Evolutionary conservation across 2,888 invertebrate genomes (phyloP), one percentile per base, ranked within the genome.

Genomic region (Andrena praecox): DNA sequence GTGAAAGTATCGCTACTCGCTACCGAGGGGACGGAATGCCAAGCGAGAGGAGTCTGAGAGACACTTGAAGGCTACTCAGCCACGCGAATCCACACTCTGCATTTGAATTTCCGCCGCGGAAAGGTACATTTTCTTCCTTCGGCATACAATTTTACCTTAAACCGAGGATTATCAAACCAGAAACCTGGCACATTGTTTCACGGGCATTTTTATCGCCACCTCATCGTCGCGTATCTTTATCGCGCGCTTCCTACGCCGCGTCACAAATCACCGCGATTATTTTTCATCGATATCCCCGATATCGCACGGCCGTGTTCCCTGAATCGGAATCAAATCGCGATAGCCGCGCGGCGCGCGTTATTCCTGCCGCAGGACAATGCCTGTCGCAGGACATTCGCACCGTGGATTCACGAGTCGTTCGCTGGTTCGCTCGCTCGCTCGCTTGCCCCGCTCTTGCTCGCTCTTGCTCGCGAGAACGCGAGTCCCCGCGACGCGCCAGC

Each of bases 291-390:
- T 80, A 80, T 85, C 77, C 78, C 79, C 80, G 82, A 84, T 87
- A 87, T 80, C 86, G 77, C 62, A 62, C 76, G 70, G 67, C 50
- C 80, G 59, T 87, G 86, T 87, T 87, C 81, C 76, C 76, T 66
- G 80, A 85, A 87, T 87, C 87, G 59, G 82, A 84, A 87, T 87
- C 85, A 76, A 85, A 87, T 87, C 87, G 87, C 87, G 84, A 80
- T 85, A 84, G 75, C 80, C 80, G 67, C 52, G 54, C 64, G 76
- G 62, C 48, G 80, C 76, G 69, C 86, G 86, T 84, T 87, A 87
- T 84, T 87, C 75, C 87, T 84, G 68, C 71, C 67, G 71, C 69
- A 66, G 78, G 84, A 88, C 88, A 86, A 86, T 88, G 83, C 85
- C 80, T 83, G 82, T 87, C 80, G 77, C 83, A 79, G 81, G 78